A percentile compares a stretch with the other conserved stretches of the same genome.
phyloP scores from a whole-genome alignment of 1,140 invertebrate species.

The Drosophila pseudoananassae region DNA sequence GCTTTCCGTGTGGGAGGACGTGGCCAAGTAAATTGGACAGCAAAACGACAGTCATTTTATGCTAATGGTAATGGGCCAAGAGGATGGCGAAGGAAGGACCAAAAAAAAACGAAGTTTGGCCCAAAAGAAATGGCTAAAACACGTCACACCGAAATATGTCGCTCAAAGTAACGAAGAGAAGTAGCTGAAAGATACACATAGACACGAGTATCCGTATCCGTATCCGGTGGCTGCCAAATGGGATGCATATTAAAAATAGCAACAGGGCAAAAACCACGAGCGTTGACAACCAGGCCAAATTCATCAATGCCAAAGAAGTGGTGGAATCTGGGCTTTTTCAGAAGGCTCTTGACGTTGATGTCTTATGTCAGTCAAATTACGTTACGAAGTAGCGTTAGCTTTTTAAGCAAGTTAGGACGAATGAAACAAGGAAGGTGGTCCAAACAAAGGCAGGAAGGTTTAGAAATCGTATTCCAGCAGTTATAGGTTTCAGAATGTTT shows the following conservation, averaged over 20 bases:
- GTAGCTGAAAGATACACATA: slow-evolving; percentile 41
- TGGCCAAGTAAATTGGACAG: slow-evolving; percentile 26
- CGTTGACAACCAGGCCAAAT: slow-evolving; percentile 51
- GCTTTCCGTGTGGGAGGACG: slow-evolving; percentile 25
- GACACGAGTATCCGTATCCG: slow-evolving; percentile 48
- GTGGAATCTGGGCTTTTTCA: slow-evolving; percentile 8
- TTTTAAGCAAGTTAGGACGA: neutral
- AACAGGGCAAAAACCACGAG: slow-evolving; percentile 41
- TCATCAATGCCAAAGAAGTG: slow-evolving; percentile 68
- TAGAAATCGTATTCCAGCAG: no score
- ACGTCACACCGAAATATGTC: slow-evolving; percentile 30
- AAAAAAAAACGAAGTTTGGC: slow-evolving; percentile 18
- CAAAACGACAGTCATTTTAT: slow-evolving; percentile 58
- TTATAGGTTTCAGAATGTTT: no score
- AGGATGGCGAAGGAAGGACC: slow-evolving; percentile 6
- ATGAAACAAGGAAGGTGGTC: no score
- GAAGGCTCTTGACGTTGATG: slow-evolving; percentile 27
- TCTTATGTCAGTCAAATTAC: slow-evolving; percentile 30
- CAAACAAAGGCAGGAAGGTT: no score
- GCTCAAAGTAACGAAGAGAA: slow-evolving; percentile 58
- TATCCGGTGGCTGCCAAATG: slow-evolving; percentile 56
- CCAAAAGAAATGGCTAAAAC: slow-evolving; percentile 30
- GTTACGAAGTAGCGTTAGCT: slow-evolving; percentile 15
- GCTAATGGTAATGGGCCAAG: slow-evolving; percentile 69
- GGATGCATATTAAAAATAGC: slow-evolving; percentile 69